phyloP scores from a whole-genome alignment of 1,140 invertebrate genomes.

The Drosophila lacertosa region DNA sequence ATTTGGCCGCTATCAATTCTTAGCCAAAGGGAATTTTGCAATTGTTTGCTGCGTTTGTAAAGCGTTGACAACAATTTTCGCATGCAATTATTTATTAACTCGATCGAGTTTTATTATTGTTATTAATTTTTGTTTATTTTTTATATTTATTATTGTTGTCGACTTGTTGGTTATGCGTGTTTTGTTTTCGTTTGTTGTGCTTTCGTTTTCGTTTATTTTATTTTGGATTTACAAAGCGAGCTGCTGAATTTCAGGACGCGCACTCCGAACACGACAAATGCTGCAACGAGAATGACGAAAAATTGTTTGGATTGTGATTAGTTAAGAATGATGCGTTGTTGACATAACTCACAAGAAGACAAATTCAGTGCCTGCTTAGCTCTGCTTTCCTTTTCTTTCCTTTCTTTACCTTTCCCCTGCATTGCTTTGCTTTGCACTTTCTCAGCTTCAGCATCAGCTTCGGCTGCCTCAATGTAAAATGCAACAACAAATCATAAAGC shows the following conservation, averaged over 20 bases:
- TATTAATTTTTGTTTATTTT: neutral
- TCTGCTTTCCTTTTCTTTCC: conserved; percentile 32
- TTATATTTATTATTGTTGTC: conserved; percentile 3
- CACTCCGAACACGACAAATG: conserved; percentile 79
- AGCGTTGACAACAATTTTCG: conserved; percentile 53
- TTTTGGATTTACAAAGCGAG: conserved; percentile 21
- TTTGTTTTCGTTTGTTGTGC: conserved; percentile 18
- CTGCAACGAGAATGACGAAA: conserved; percentile 79
- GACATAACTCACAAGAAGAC: conserved; percentile 41
- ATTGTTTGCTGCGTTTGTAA: conserved; percentile 76
- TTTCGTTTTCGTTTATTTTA: conserved; percentile 8
- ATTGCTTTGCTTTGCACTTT: conserved; percentile 45
- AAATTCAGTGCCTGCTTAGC: conserved; percentile 63
- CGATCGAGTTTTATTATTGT: conserved; percentile 2
- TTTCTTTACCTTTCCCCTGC: too few species aligned
- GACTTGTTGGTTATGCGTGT: conserved; percentile 28
- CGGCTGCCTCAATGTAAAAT: conserved; percentile 22
- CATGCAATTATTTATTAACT: conserved; percentile 1
- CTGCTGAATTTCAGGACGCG: conserved; percentile 48
- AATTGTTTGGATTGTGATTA: conserved; percentile 45
- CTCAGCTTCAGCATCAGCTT: conserved; percentile 16
- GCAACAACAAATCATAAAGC: conserved; percentile 31
- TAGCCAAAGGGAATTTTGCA: conserved; percentile 84
- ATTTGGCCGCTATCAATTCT: conserved; percentile 65
- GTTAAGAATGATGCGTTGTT: conserved; percentile 59